Evolutionary conservation across 1,140 invertebrate genomes (phyloP), one percentile per base, ranked within the genome.

Genomic region (Drosophila biarmipes): DNA sequence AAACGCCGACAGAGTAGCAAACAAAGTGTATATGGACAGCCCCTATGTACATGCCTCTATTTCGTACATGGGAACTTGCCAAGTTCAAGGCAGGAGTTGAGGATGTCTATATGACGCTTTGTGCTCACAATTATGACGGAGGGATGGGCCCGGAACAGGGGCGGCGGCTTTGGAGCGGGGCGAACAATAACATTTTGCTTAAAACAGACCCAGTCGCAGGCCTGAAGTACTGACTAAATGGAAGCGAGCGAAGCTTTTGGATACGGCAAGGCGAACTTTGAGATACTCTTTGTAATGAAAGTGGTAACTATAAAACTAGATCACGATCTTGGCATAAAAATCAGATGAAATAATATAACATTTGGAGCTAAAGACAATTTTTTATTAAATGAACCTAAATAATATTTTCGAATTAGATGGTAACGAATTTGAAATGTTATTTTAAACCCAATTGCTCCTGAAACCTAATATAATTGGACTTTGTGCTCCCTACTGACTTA

Each of bases 21-120:
- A 54, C 42, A 42, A 68, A 61, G 53, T 76, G 43, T 40, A 51
- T 43, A 45, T 51, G 63, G 37, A 24, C n/a, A 49, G 59, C 24
- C 61, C 38, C n/a, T 37, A n/a, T 34, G 35, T 27, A 67, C 57
- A 21, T 14, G 19, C 29, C 31, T 11, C 42, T 21, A 66, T n/a
- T 46, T 38, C 21, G 15, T 54, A 37, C 21, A 59, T 59, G 55
- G 49, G 51, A 85, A 85, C 55, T 75, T 74, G 82, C 57, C 81
- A 86, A 86, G 81, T 87, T 86, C 81, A 86, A 87, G 81, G 81
- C 82, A 80, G 53, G 34, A 42, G 46, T 57, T 54, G 42, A 55
- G 72, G 76, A 68, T 80, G 68, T 86, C 77, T 86, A 54, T 71
- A 62, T 80, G 75, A 54, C 57, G 79, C 31, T 57, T 64, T 67